phyloP scores from a whole-genome alignment of 2,113 vertebrate species.

The Silurus glanis region DNA sequence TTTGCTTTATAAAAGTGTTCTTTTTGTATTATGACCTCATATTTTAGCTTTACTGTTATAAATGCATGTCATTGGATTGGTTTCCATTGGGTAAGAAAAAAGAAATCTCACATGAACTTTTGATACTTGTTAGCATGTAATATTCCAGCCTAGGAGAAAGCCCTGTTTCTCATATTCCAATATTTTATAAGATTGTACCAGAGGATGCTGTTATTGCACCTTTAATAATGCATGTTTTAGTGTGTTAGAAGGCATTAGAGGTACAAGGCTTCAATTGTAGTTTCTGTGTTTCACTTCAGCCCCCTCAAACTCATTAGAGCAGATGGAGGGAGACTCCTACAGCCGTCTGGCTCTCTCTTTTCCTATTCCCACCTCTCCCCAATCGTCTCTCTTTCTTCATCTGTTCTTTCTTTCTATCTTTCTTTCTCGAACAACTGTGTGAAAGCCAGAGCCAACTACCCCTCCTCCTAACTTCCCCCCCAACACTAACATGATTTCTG shows the following conservation, averaged over 20 bases:
- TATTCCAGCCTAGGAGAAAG: not conserved
- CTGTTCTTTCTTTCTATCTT: not conserved
- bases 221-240: constrained; percentile 14
- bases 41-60: not conserved
- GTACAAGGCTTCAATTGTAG: not conserved
- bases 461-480: not conserved
- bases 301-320: constrained; percentile 17
- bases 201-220: not conserved
- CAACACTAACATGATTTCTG: constrained; percentile 22
- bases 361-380: not conserved
- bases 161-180: not conserved
- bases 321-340: constrained; percentile 22
- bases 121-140: not conserved
- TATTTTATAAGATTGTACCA: not conserved
- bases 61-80: not conserved
- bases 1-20: not conserved
- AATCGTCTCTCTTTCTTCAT: not conserved
- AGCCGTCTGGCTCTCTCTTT: not conserved
- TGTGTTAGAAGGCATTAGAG: not conserved
- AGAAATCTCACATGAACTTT: not conserved
- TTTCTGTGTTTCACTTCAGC: constrained; percentile 5
- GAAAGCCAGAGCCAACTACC: not conserved
- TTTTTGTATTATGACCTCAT: not conserved
- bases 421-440: not conserved
- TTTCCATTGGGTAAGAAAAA: not conserved